These are phyloP conservation scores for Netelia fuscicornis DNA, from an alignment of 2,888 invertebrate species.

Conservation along the genomic window DNA sequence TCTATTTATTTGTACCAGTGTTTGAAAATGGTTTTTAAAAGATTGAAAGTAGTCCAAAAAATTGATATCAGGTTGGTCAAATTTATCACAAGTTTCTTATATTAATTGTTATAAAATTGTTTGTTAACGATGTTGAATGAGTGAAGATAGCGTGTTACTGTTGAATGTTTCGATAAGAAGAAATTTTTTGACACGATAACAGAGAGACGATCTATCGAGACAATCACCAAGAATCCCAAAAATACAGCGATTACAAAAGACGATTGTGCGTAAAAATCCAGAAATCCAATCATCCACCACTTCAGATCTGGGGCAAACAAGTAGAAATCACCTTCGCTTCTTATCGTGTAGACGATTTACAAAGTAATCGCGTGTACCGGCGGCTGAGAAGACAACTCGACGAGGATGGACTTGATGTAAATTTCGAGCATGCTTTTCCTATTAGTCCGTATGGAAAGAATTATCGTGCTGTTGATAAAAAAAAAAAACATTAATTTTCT, in stretches of 20 bases:
- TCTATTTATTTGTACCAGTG: no score
- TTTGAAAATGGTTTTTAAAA: no score
- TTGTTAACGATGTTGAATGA: background rate
- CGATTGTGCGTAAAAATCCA: constrained; percentile 57
- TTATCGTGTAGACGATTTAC: constrained; percentile 63
- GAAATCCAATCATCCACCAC: constrained; percentile 61
- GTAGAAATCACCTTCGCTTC: constrained; percentile 49
- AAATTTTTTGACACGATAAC: constrained; percentile 1
- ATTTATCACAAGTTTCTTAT: background rate
- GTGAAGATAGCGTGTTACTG: background rate
- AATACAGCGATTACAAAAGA: constrained; percentile 17
- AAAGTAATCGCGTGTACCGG: constrained; percentile 52
- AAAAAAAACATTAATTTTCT: no score
- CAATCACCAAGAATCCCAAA: background rate
- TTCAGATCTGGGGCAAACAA: constrained; percentile 61
- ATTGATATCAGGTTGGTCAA: background rate
- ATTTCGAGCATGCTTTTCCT: constrained; percentile 32
- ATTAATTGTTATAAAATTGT: background rate
- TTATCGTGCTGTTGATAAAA: background rate
- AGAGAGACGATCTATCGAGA: background rate
- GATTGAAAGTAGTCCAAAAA: no score
- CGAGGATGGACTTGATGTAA: constrained; percentile 14
- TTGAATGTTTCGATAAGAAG: background rate
- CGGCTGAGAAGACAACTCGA: constrained; percentile 40
- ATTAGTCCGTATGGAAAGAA: background rate